Evolutionary conservation across 92 coral and sea anemone genomes (phyloP).

Genomic region (Phenganax stokvisi): DNA sequence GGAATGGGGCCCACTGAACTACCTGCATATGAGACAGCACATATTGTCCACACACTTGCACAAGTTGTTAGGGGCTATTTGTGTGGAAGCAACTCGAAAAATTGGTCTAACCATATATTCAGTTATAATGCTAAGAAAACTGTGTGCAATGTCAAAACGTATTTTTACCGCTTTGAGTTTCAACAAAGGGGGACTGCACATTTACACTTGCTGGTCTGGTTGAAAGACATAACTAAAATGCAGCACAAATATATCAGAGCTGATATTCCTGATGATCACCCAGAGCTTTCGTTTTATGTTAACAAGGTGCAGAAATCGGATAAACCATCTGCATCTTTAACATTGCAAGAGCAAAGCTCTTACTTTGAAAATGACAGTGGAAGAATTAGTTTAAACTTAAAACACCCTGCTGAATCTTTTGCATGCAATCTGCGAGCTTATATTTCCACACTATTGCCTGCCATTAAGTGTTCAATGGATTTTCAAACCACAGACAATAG

Average conservation of each 20-base stretch:
- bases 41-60: slow-evolving; percentile 30
- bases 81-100: slow-evolving; percentile 32
- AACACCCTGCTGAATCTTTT: slow-evolving; percentile 41
- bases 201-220: slow-evolving; percentile 40
- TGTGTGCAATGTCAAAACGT: slow-evolving; percentile 6
- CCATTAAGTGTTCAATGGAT: slow-evolving; percentile 52
- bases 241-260: slow-evolving; percentile 8
- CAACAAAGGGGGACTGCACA: slow-evolving; percentile 50
- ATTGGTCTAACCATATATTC: slow-evolving; percentile 31
- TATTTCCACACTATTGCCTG: slow-evolving; percentile 37
- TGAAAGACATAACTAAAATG: not conserved
- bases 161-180: slow-evolving; percentile 46
- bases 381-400: not conserved
- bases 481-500: slow-evolving; percentile 46
- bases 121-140: not conserved
- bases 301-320: slow-evolving; percentile 16
- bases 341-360: not conserved
- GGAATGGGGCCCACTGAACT: slow-evolving; percentile 13
- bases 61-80: slow-evolving; percentile 31
- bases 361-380: not conserved
- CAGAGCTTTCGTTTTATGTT: slow-evolving; percentile 19
- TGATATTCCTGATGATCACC: slow-evolving; percentile 30
- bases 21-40: slow-evolving; percentile 15
- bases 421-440: slow-evolving; percentile 43
- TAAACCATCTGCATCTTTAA: not conserved